Evolutionary conservation across 1,140 invertebrate genomes (phyloP).

Genomic region (Drosophila nikananu): DNA sequence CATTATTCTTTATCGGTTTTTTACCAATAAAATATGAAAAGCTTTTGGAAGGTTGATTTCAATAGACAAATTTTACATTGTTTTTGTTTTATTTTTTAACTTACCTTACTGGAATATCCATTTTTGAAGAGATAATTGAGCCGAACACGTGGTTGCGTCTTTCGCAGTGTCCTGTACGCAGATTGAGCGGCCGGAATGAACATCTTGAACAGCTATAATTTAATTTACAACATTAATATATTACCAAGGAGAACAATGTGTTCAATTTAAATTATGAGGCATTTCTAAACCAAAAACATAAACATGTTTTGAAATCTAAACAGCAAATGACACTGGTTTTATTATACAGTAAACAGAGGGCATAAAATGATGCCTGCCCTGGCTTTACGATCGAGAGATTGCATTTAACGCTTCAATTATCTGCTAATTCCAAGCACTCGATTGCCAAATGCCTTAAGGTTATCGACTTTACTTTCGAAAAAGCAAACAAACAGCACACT

Average conservation of each 20-base stretch:
- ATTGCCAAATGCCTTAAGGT: slow-evolving; percentile 62
- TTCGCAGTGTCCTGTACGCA: slow-evolving; percentile 73
- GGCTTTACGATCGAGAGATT: slow-evolving; percentile 39
- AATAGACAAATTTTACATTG: background rate
- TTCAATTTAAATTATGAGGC: background rate
- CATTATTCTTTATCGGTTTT: no score
- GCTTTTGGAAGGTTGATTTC: background rate
- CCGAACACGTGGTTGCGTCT: slow-evolving; percentile 68
- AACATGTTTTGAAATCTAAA: slow-evolving; percentile 11
- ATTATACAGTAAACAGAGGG: background rate
- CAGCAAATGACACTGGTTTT: background rate
- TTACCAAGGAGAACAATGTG: background rate
- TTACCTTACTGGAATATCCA: slow-evolving; percentile 82
- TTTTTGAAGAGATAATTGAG: slow-evolving; percentile 76
- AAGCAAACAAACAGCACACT: slow-evolving; percentile 26
- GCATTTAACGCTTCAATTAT: slow-evolving; percentile 49
- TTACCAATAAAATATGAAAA: background rate
- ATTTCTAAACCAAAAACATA: background rate
- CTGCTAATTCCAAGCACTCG: slow-evolving; percentile 34
- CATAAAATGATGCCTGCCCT: background rate
- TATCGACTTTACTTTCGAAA: slow-evolving; percentile 63
- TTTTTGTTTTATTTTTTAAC: background rate
- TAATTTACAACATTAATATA: background rate
- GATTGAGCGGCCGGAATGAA: slow-evolving; percentile 73
- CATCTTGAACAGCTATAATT: slow-evolving; percentile 54